Evolutionary conservation across 2,113 vertebrate genomes (phyloP), one percentile per base, ranked within the genome.

Genomic region (Rattus norvegicus): DNA sequence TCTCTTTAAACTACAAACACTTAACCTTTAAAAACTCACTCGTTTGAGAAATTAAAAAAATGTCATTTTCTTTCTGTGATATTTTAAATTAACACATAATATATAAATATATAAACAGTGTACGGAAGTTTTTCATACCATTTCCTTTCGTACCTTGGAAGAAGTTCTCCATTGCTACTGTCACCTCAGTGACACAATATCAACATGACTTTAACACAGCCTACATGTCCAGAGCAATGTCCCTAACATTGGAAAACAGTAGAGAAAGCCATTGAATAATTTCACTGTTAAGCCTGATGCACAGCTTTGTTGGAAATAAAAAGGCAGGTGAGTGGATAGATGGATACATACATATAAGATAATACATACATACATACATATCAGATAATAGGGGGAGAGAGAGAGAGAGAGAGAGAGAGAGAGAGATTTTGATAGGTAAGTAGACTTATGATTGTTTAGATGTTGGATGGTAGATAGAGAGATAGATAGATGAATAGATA

Each of bases 11-110:
- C 67, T 63, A 92, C 0, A 19, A 6, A 11, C 65, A 2, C n/a
- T 47, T 95, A 92, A 95, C 49, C 90, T 92, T 85, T 65, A 20
- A 87, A 93, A 73, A 89, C 52, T 73, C 75, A 96, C 2, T 26
- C 19, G 94, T 86, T 92, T 33, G 69, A 94, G 73, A 95, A 95
- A 88, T 47, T 3, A 61, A 73, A 92, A 85, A 92, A 88, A 67
- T 84, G 43, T 90, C 24, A 79, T 77, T 93, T n/a, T 95, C 61
- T 81, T 95, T 87, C 67, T 36, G 67, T 85, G 72, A 20, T 79
- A 75, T 39, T 90, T 54, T 75, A 93, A 80, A 88, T 67, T 2
- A 73, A 73, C 30, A 69, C 30, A 69, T 69, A 80, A 20, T 52
- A 84, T 79, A 47, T 52, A 90, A 76, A 20, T 73, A 67, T 26